Percentiles rank a stretch among this genome's conserved stretches.
These are phyloP conservation scores for Microchirus variegatus DNA, from an alignment of 2,797 vertebrate species.

Conservation along the genomic window DNA sequence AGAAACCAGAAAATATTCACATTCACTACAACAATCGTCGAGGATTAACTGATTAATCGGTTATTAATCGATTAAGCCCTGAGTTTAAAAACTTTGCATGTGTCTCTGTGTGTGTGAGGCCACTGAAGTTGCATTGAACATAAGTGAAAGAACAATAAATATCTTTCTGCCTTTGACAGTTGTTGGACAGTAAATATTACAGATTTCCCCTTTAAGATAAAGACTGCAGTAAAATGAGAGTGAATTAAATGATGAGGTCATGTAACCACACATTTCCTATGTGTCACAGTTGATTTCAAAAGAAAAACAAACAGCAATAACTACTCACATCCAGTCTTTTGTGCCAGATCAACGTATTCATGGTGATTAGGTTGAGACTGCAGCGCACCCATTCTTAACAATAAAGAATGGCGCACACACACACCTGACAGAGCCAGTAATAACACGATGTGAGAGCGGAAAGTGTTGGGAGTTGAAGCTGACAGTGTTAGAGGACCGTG, in stretches of 20 bases:
- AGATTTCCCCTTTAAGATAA: conserved; percentile 7
- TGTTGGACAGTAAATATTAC: too few relatives aligned
- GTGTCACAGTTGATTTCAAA: background rate
- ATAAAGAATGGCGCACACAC: background rate
- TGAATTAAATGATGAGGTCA: too few relatives aligned
- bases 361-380: conserved; percentile 56
- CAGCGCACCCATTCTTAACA: conserved; percentile 65
- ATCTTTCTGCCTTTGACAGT: too few relatives aligned
- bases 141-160: too few relatives aligned
- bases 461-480: background rate
- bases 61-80: too few relatives aligned
- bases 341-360: conserved; percentile 80
- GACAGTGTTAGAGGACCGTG: background rate
- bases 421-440: background rate
- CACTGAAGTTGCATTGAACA: too few relatives aligned
- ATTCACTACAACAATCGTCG: too few relatives aligned
- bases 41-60: too few relatives aligned
- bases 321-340: conserved; percentile 94
- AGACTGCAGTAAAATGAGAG: background rate
- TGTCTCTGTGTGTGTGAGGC: too few relatives aligned
- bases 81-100: too few relatives aligned
- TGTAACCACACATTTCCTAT: too few relatives aligned
- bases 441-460: background rate
- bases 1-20: too few relatives aligned
- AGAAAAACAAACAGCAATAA: background rate